Conservation (phyloP, 2,888 invertebrate species). For the Panorpa germanica region DNA sequence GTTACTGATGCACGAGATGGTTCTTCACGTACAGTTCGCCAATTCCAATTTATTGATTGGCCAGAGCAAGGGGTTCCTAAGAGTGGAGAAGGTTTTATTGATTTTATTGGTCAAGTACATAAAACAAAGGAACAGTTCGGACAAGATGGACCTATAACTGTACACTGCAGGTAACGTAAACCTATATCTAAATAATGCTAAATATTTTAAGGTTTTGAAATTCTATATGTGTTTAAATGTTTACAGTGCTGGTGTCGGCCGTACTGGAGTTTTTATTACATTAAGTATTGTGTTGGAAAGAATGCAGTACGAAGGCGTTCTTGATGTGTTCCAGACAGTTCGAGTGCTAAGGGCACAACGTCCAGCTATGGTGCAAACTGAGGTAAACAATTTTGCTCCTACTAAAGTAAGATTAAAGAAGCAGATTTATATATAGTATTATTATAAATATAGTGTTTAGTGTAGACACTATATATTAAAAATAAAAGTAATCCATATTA, state of each 20-base stretch:
- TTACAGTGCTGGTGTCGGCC: conserved; percentile 87
- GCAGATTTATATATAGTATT: no score
- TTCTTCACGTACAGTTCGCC: conserved; percentile 84
- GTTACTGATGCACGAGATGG: conserved; percentile 96
- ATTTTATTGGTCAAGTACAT: conserved; percentile 98
- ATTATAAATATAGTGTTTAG: no score
- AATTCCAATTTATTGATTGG: conserved; percentile 95
- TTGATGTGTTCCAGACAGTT: conserved; percentile 98
- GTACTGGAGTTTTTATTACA: conserved; percentile 97
- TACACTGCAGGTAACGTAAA: conserved; percentile 67
- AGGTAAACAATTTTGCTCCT: conserved; percentile 48
- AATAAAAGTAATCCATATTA: not conserved
- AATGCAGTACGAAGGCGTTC: conserved; percentile 97
- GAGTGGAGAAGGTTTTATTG: conserved; percentile 96
- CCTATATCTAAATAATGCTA: conserved; percentile 1
- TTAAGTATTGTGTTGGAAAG: conserved; percentile 94
- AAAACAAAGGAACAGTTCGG: conserved; percentile 99
- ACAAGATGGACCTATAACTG: conserved; percentile 97
- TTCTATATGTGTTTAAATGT: conserved; percentile 11
- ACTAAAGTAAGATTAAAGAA: no score
- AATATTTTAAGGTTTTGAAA: conserved; percentile 6
- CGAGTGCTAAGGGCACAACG: conserved; percentile 94
- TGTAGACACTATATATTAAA: no score
- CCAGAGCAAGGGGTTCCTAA: conserved; percentile 95
- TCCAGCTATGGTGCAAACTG: conserved; percentile 99